These are phyloP conservation scores for Lipotes vexillifer DNA, from an alignment of 2,113 vertebrate genomes.

Conservation along the genomic window DNA sequence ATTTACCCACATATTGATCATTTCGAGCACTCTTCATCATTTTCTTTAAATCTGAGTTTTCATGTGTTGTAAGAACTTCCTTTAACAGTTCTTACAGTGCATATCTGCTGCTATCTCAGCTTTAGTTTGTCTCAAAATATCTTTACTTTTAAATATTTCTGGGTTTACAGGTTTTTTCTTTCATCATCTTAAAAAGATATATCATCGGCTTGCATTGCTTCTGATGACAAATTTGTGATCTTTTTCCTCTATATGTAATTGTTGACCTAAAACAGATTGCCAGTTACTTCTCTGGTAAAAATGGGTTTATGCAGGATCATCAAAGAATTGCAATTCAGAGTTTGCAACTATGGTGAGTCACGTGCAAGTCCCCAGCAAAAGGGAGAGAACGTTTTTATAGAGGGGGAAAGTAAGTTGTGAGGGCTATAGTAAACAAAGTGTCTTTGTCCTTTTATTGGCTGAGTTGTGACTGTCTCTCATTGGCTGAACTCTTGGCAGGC, in stretches of 20 bases:
- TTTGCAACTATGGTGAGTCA: background rate
- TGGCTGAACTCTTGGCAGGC: background rate
- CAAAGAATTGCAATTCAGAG: background rate
- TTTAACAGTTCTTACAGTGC: background rate
- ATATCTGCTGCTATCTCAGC: background rate
- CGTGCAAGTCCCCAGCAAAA: background rate
- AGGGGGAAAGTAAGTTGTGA: too few species aligned
- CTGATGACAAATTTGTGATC: background rate
- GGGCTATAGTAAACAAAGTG: too few species aligned
- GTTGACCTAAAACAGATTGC: background rate
- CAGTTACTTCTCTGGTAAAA: background rate
- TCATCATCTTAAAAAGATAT: background rate
- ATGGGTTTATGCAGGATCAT: background rate
- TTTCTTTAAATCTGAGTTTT: background rate
- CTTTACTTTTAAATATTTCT: background rate
- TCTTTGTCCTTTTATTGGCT: background rate
- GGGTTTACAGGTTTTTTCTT: background rate
- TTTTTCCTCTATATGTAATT: background rate
- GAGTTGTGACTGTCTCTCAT: background rate
- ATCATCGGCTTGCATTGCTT: background rate
- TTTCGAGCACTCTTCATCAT: background rate
- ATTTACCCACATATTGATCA: background rate
- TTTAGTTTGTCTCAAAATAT: background rate
- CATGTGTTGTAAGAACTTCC: background rate
- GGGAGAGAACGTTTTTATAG: background rate